Percentiles rank a stretch among this genome's conserved stretches.
These are phyloP conservation scores for Cheilosia impressa DNA, from an alignment of 2,888 invertebrate species.

Conservation along the genomic window DNA sequence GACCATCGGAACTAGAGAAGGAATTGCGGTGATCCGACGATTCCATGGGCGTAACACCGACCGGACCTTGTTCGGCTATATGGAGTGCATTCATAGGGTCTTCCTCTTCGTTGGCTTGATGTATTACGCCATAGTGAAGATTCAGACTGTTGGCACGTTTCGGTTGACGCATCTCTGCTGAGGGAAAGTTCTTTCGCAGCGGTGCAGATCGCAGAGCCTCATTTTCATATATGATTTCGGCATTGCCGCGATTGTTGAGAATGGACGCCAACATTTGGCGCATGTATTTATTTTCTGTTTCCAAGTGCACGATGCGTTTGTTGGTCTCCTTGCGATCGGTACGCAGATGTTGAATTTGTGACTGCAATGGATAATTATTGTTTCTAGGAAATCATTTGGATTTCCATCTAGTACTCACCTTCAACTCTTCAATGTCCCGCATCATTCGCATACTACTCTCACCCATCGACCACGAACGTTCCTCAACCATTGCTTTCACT, in stretches of 20 bases:
- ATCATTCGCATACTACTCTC: constrained; percentile 82
- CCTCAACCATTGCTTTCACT: constrained; percentile 83
- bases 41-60: constrained; percentile 76
- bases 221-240: constrained; percentile 81
- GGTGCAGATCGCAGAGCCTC: constrained; percentile 78
- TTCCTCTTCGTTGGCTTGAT: constrained; percentile 78
- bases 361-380: constrained; percentile 83
- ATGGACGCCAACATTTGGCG: constrained; percentile 81
- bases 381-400: neutral
- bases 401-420: constrained; percentile 77
- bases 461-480: constrained; percentile 83
- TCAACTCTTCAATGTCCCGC: constrained; percentile 83
- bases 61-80: constrained; percentile 42
- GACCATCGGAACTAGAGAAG: constrained; percentile 79
- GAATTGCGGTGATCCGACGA: constrained; percentile 76
- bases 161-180: constrained; percentile 76
- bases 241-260: constrained; percentile 78
- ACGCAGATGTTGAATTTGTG: constrained; percentile 87
- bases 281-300: constrained; percentile 87
- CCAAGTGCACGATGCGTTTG: constrained; percentile 88
- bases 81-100: constrained; percentile 55
- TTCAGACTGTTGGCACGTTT: constrained; percentile 81
- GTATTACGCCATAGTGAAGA: constrained; percentile 82
- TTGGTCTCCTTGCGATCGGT: constrained; percentile 87
- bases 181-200: constrained; percentile 63